A percentile compares a stretch with the other conserved stretches of the same genome.
Evolutionary conservation across 2,888 invertebrate species (phyloP).

Genomic region (Agrochola litura): DNA sequence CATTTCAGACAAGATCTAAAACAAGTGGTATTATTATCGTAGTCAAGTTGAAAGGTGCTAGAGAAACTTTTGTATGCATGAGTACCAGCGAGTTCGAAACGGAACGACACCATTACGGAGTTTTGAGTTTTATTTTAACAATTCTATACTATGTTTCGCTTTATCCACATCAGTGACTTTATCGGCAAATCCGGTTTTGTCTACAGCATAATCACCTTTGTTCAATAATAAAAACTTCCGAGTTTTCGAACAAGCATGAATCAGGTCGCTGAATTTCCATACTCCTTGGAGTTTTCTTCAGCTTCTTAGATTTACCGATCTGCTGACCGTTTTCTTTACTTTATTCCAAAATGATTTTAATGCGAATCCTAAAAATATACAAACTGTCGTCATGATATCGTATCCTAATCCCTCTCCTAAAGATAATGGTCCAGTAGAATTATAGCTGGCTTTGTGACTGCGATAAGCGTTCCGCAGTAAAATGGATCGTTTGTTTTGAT

Average conservation of each 20-base stretch:
- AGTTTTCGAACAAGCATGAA: not conserved
- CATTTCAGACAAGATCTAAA: slow-evolving; percentile 43
- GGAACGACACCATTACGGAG: not conserved
- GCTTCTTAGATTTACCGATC: not conserved
- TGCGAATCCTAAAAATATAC: slow-evolving; percentile 11
- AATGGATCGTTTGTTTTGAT: slow-evolving; percentile 60
- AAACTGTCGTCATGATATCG: slow-evolving; percentile 15
- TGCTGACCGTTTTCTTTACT: not conserved
- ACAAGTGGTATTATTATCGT: slow-evolving; percentile 18
- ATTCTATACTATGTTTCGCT: not conserved
- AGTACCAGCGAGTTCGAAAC: not conserved
- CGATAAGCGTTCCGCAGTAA: slow-evolving; percentile 57
- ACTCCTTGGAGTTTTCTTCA: not conserved
- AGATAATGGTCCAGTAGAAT: slow-evolving; percentile 54
- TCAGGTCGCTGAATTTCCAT: not conserved
- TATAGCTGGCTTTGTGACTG: slow-evolving; percentile 54
- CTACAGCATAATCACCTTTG: not conserved
- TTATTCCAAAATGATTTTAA: not conserved
- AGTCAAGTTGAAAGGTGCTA: slow-evolving; percentile 7
- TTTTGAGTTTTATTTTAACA: not conserved
- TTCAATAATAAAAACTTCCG: not conserved
- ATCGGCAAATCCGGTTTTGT: slow-evolving; percentile 11
- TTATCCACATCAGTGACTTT: not conserved
- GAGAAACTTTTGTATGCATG: slow-evolving; percentile 6
- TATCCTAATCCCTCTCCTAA: slow-evolving; percentile 48